Evolutionary conservation across 1,140 invertebrate species (phyloP), one percentile per base, ranked within the genome.

Genomic region (Halictus rubicundus): DNA sequence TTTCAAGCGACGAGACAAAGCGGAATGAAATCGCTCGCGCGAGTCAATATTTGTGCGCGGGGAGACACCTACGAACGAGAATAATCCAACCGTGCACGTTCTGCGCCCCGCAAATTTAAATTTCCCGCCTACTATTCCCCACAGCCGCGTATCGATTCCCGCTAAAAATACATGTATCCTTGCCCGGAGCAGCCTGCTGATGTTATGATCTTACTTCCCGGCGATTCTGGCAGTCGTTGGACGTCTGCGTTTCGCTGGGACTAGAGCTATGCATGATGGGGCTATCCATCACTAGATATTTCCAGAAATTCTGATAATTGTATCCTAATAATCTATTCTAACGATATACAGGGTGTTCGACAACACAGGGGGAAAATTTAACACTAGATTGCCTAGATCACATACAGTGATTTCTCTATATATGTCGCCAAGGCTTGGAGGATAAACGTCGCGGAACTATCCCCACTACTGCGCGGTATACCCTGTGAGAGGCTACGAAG

Each of bases 151-250:
- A 76, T 76, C 74, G 74, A 69, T 76, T 76, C 65, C 39, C 65
- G 7, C 39, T 76, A 76, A 76, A 76, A 76, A 76, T 69, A 69
- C 74, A 60, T 57, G 54, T 49, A 76, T 60, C 74, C 65, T 69
- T 68, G 6, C 39, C 12, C 0, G 54, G 65, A 21, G 60, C 25
- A 39, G 4, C 10, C 19, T n/a, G 21, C n/a, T 54, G 25, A 69
- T n/a, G 37, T 37, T 71, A 71, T 71, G 63, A 63, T 71, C 71
- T 27, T 54, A 78, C 57, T 42, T 78, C 42, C 60, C 16, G 68
- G 27, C 61, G 42, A 78, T 78, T 78, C 46, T 37, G 16, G 21
- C 68, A 27, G 64, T 78, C 68, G 74, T 64, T 71, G 61, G 32
- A 32, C 68, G 46, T 16, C 52, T 76, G 37, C 73, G 27, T 76